A percentile compares a stretch with the other conserved stretches of the same genome.
phyloP scores from a whole-genome alignment of 2,888 invertebrate species.

The Ceriagrion tenellum region DNA sequence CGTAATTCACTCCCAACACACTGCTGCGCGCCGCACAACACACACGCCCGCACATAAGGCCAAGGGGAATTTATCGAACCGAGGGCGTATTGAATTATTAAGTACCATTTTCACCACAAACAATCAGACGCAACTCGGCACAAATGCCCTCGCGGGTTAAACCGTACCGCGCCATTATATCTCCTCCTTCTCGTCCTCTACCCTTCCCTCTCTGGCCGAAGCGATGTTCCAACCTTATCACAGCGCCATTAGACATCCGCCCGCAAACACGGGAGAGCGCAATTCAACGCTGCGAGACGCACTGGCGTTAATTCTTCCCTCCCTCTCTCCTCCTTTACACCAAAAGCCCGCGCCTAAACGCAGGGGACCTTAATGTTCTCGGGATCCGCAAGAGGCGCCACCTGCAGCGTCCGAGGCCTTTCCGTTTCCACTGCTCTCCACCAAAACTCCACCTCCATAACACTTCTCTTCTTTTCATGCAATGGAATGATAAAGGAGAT shows the following conservation, averaged over 20 bases:
- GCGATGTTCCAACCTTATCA: not conserved
- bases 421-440: not conserved
- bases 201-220: not conserved
- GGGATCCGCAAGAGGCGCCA: not conserved
- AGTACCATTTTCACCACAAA: not conserved
- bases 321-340: not conserved
- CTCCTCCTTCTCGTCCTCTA: not conserved
- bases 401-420: not conserved
- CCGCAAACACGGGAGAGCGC: not conserved
- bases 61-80: not conserved
- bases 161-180: not conserved
- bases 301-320: not conserved
- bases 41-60: no score
- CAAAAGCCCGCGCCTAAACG: no score
- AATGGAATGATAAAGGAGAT: not conserved
- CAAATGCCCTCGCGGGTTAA: not conserved
- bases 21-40: not conserved
- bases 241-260: not conserved
- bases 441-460: not conserved
- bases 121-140: constrained; percentile 14
- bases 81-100: not conserved
- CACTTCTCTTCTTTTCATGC: not conserved
- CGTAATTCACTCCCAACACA: not conserved
- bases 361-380: not conserved
- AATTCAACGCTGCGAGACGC: not conserved